These are phyloP conservation scores for Megaceryle maxima DNA, from an alignment of 2,113 vertebrate genomes.

Conservation along the genomic window DNA sequence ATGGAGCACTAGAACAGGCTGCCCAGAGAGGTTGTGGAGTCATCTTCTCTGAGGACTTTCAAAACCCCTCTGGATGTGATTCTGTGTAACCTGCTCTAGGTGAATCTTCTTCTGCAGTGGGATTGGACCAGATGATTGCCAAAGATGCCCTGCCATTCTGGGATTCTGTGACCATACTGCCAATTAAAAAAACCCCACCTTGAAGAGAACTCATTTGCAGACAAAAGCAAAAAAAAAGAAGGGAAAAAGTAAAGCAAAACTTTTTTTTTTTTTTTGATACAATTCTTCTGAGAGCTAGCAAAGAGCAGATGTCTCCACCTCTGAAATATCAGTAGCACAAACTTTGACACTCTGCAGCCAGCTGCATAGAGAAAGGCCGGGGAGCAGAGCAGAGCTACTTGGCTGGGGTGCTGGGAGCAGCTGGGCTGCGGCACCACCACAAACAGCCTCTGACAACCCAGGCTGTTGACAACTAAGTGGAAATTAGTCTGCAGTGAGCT, in stretches of 20 bases:
- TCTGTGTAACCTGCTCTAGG: neutral
- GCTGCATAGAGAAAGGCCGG: accelerated
- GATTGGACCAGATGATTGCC: neutral
- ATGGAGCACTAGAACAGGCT: neutral
- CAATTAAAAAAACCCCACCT: neutral
- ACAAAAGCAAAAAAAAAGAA: too few species aligned
- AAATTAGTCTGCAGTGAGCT: neutral
- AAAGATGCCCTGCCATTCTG: neutral
- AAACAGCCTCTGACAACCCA: neutral
- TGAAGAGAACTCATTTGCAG: neutral
- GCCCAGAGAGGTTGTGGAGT: neutral
- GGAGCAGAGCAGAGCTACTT: neutral
- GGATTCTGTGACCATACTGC: neutral
- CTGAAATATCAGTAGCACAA: neutral
- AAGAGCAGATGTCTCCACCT: neutral
- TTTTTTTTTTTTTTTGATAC: neutral
- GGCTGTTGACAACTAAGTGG: neutral
- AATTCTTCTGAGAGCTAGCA: neutral
- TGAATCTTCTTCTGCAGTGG: neutral
- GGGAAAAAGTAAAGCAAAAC: too few species aligned
- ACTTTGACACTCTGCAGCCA: neutral
- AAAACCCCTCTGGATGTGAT: neutral
- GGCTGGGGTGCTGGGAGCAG: neutral
- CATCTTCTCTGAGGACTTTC: neutral
- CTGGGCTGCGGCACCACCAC: neutral